Percentiles rank a stretch among this genome's conserved stretches.
Conservation (phyloP, 2,888 invertebrate genomes). For the Hetaerina titia region DNA sequence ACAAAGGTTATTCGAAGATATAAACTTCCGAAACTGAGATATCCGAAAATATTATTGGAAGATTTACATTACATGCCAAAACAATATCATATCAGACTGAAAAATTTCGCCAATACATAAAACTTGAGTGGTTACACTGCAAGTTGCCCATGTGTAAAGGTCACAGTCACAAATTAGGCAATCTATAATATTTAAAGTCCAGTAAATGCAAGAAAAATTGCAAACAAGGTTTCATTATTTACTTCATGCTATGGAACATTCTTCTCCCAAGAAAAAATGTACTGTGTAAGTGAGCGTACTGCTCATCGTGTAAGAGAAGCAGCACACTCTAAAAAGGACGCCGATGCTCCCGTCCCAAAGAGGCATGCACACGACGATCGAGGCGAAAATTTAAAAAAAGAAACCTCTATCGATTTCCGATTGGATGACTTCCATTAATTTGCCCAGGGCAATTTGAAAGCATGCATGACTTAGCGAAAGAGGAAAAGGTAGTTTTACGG, state of each 20-base stretch:
- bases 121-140: too few relatives aligned
- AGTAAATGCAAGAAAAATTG: neutral
- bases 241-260: neutral
- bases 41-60: too few relatives aligned
- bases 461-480: conserved; percentile 7
- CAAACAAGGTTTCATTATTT: neutral
- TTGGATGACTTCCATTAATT: neutral
- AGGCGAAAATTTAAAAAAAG: neutral
- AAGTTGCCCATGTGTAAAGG: too few relatives aligned
- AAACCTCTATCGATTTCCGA: neutral
- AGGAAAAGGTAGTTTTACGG: neutral
- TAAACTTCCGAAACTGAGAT: too few relatives aligned
- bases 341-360: neutral
- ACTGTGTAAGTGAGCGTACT: neutral
- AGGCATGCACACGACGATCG: neutral
- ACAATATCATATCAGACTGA: too few relatives aligned
- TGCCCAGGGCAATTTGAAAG: neutral
- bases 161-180: too few relatives aligned
- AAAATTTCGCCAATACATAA: too few relatives aligned
- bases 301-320: neutral
- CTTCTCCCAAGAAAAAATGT: neutral
- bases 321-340: neutral
- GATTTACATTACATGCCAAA: too few relatives aligned
- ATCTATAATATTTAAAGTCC: too few relatives aligned
- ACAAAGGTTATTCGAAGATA: too few relatives aligned